Percentiles rank a stretch among this genome's conserved stretches.
phyloP scores from a whole-genome alignment of 2,113 vertebrate species.

The Forbesichthys papilliferus region DNA sequence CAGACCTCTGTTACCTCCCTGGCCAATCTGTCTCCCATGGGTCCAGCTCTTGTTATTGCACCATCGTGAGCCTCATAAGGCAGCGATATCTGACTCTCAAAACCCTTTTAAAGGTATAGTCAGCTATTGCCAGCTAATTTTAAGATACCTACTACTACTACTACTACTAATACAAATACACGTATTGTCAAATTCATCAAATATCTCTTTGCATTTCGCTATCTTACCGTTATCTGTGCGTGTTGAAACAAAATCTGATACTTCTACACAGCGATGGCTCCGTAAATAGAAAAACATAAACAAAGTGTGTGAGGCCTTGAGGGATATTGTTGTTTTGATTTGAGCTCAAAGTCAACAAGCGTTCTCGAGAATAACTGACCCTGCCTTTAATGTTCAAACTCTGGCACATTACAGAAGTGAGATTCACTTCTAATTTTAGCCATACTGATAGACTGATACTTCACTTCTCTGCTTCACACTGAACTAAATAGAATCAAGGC shows the following conservation, averaged over 20 bases:
- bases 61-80: conserved; percentile 5
- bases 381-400: conserved; percentile 11
- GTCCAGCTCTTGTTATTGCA: background rate
- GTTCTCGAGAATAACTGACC: too few relatives aligned
- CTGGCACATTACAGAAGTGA: conserved; percentile 41
- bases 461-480: background rate
- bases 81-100: conserved; percentile 19
- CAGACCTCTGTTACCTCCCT: too few relatives aligned
- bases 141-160: too few relatives aligned
- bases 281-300: too few relatives aligned
- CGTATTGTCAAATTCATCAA: too few relatives aligned
- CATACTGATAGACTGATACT: background rate
- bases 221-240: too few relatives aligned
- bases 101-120: conserved; percentile 19
- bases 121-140: too few relatives aligned
- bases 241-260: too few relatives aligned
- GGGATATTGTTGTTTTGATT: background rate
- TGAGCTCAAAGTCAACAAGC: too few relatives aligned
- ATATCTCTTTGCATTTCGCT: too few relatives aligned
- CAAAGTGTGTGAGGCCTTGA: background rate
- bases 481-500: background rate
- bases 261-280: too few relatives aligned
- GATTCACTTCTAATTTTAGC: conserved; percentile 53
- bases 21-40: conserved; percentile 3
- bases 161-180: too few relatives aligned